Percentiles rank a stretch among this genome's conserved stretches.
phyloP scores from a whole-genome alignment of 2,888 invertebrate species.

The Napeogenes inachia region DNA sequence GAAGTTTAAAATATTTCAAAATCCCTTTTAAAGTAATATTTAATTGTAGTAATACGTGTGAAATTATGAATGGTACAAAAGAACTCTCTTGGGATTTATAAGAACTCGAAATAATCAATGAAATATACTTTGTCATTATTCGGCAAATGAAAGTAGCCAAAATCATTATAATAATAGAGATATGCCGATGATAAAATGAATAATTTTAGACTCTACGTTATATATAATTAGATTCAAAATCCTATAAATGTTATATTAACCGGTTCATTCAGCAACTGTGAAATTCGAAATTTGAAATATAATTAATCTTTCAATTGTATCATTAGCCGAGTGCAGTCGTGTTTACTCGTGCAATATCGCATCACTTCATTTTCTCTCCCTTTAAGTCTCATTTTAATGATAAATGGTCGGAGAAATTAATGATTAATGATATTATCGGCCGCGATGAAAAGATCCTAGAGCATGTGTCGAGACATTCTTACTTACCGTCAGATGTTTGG shows the following conservation, averaged over 20 bases:
- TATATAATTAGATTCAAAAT: not conserved
- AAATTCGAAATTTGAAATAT: slow-evolving; percentile 48
- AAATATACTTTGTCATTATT: slow-evolving; percentile 44
- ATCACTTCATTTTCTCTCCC: slow-evolving; percentile 74
- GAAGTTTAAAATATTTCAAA: slow-evolving; percentile 29
- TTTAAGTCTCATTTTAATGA: slow-evolving; percentile 76
- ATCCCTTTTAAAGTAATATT: slow-evolving; percentile 43
- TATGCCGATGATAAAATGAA: slow-evolving; percentile 48
- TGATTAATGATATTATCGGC: slow-evolving; percentile 61
- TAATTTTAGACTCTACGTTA: not conserved
- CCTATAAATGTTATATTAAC: slow-evolving; percentile 9
- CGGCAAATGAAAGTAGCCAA: slow-evolving; percentile 40
- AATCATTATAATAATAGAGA: slow-evolving; percentile 38
- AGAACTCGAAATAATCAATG: slow-evolving; percentile 42
- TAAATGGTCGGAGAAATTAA: slow-evolving; percentile 60
- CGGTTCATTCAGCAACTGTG: slow-evolving; percentile 53
- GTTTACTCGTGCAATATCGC: slow-evolving; percentile 63
- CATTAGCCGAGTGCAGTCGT: slow-evolving; percentile 59
- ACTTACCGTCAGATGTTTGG: slow-evolving; percentile 55
- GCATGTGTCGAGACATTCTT: slow-evolving; percentile 58
- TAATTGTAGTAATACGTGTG: slow-evolving; percentile 47
- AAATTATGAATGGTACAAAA: slow-evolving; percentile 51
- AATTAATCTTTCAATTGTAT: slow-evolving; percentile 74
- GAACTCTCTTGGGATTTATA: slow-evolving; percentile 31
- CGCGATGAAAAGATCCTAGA: slow-evolving; percentile 64